Base-by-base conservation (phyloP, 2,113 vertebrate species). In the Ailurus styani region DNA sequence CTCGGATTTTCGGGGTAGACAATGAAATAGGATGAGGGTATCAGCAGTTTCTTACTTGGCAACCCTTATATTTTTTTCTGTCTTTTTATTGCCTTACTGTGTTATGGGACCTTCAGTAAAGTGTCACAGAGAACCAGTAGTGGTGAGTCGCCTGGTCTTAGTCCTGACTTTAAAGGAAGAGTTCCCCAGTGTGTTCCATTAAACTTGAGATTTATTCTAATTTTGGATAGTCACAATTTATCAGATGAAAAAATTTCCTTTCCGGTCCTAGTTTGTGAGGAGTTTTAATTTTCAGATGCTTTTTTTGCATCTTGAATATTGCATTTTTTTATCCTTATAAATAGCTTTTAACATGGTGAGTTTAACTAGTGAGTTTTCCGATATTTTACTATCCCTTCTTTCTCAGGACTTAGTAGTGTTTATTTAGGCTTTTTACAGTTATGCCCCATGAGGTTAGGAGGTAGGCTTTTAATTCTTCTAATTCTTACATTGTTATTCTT, bases 381-480 rank as follows among this genome's bases (percentile, higher is more conserved):
- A 40, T 78, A 20, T 84, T 82, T 96, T 88, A 84, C 21, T 66
- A 73, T 60, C 13, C n/a, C 29, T 91, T n/a, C 1, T 2, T 75
- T 40, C 52, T 54, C 47, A 81, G 29, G 50, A 93, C 87, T 96
- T 90, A 81, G 50, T 90, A 87, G n/a, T 45, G 3, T 68, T 68
- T 60, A 34, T 96, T 96, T 95, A 64, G 31, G 29, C 75, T 55
- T 79, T 91, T 79, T 87, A 75, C 4, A 85, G 20, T n/a, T 95
- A n/a, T 37, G 34, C 72, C 34, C 60, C 94, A 42, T 81, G 62
- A 95, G 31, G 90, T 87, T 83, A 95, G 45, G 50, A 94, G 79
- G 68, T 50, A 73, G 79, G 45, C 57, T 96, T 96, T 95, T 54
- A 75, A 68, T 72, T 83, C 50, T 73, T 92, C 93, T 42, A 75